These are phyloP conservation scores for Taurulus bubalis DNA, from an alignment of 2,113 vertebrate genomes.

Conservation along the genomic window DNA sequence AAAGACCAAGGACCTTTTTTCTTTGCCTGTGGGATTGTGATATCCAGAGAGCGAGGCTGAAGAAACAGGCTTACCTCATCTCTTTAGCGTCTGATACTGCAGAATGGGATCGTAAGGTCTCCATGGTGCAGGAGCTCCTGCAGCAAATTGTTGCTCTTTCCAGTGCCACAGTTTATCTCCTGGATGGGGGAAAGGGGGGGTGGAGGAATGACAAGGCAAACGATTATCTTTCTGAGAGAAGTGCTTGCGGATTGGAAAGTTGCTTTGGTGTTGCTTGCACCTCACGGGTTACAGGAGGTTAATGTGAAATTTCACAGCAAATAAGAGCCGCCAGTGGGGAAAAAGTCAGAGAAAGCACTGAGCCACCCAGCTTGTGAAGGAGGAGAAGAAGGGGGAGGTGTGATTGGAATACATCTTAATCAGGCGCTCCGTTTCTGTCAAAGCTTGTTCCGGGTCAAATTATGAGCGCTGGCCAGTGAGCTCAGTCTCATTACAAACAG, in stretches of 20 bases:
- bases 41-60: constrained; percentile 51
- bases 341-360: constrained; percentile 40
- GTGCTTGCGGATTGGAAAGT: constrained; percentile 61
- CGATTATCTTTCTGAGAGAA: constrained; percentile 68
- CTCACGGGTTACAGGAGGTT: constrained; percentile 68
- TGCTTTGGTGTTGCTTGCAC: constrained; percentile 57
- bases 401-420: constrained; percentile 82
- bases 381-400: constrained; percentile 55
- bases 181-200: constrained; percentile 4
- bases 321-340: constrained; percentile 50
- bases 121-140: constrained; percentile 52
- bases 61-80: constrained; percentile 68
- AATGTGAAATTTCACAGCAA: constrained; percentile 78
- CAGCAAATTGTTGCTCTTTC: constrained; percentile 73
- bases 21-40: constrained; percentile 55
- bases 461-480: constrained; percentile 77
- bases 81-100: constrained; percentile 65
- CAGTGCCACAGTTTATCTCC: constrained; percentile 70
- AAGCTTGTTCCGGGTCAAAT: constrained; percentile 81
- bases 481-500: constrained; percentile 79
- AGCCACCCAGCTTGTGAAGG: constrained; percentile 30
- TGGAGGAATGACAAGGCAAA: constrained; percentile 72
- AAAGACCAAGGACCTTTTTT: constrained; percentile 18
- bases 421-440: constrained; percentile 82
- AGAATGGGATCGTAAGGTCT: constrained; percentile 74